Base-by-base conservation (phyloP, 2,797 vertebrate genomes). In the Coilia nasus region DNA sequence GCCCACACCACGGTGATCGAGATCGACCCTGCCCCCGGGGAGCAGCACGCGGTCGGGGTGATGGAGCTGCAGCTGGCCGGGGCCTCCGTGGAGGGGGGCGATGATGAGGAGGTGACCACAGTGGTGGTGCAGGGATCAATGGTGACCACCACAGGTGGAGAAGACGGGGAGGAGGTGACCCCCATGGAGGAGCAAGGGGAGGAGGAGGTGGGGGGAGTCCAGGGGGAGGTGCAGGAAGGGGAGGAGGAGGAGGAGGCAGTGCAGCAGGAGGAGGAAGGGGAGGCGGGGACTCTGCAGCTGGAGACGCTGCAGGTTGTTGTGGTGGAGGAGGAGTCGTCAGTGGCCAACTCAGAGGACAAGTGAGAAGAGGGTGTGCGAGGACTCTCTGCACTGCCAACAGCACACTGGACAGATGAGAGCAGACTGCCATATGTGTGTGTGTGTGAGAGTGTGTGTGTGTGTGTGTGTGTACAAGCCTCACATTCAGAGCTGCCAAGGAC, bases 251-350 rank as follows among this genome's bases (percentile, higher is more conserved):
- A 91, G 5, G 93, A 93, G 71, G 91, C 93, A 88, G 87, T 17
- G 0, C 91, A 93, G 90, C 57, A 1, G 94, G 95, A 95, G 86
- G 93, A 95, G 86, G 95, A 96, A 81, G 94, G 94, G 82, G 93
- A 97, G 87, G 94, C 96, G 82, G 96, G 96, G 21, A 35, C 19
- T 4, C 93, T 97, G 90, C 96, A 97, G 89, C 85, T 96, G 90
- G 96, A 98, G 88, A 95, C 96, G 11, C 95, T 99, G 82, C 97
- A 97, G 93, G 97, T 99, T 86, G 96, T 98, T 84, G 97, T 99
- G 86, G 95, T 98, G 84, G 97, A 96, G 91, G 95, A 96, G 2
- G 97, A 96, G 35, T 86, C 92, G 90, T 91, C 91, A 88, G 92
- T 90, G 82, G 91, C 64, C 64, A 71, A 31, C 11, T 5, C 12